These are phyloP conservation scores for Lineus longissimus DNA, from an alignment of 1,140 invertebrate species.

Conservation along the genomic window DNA sequence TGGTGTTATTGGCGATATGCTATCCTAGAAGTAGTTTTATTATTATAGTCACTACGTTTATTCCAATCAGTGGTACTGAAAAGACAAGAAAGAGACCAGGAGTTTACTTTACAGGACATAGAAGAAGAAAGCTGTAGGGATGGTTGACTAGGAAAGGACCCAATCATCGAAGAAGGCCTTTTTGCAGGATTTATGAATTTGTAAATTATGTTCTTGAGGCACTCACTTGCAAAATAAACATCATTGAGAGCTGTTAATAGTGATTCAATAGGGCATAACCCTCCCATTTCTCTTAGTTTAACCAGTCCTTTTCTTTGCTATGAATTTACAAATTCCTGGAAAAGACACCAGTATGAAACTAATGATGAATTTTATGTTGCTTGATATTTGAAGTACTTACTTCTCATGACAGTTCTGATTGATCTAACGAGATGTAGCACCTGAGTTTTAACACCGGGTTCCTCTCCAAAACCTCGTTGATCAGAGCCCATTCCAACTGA, in stretches of 20 bases:
- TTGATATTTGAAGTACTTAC: slow-evolving; percentile 60
- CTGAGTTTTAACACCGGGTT: slow-evolving; percentile 76
- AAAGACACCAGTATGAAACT: not conserved
- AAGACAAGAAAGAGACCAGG: slow-evolving; percentile 54
- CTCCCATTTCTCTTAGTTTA: no score
- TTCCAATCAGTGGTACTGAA: slow-evolving; percentile 83
- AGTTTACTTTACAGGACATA: not conserved
- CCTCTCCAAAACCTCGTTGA: slow-evolving; percentile 72
- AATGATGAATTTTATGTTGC: not conserved
- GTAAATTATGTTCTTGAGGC: no score
- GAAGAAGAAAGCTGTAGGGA: no score
- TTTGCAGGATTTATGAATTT: no score
- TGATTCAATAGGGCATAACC: no score
- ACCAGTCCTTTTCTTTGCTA: not conserved
- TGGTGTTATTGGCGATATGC: slow-evolving; percentile 26
- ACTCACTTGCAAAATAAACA: no score
- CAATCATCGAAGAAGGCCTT: not conserved
- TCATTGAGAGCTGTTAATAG: no score
- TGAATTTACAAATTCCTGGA: not conserved
- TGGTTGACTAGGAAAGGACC: not conserved
- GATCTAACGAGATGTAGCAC: slow-evolving; percentile 81
- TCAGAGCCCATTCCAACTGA: slow-evolving; percentile 57
- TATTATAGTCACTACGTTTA: slow-evolving; percentile 76
- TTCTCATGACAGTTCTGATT: slow-evolving; percentile 85
- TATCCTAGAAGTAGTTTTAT: slow-evolving; percentile 77